Percentiles rank a stretch among this genome's conserved stretches.
These are phyloP conservation scores for Fistularia tabacaria DNA, from an alignment of 2,797 vertebrate genomes.

Conservation along the genomic window DNA sequence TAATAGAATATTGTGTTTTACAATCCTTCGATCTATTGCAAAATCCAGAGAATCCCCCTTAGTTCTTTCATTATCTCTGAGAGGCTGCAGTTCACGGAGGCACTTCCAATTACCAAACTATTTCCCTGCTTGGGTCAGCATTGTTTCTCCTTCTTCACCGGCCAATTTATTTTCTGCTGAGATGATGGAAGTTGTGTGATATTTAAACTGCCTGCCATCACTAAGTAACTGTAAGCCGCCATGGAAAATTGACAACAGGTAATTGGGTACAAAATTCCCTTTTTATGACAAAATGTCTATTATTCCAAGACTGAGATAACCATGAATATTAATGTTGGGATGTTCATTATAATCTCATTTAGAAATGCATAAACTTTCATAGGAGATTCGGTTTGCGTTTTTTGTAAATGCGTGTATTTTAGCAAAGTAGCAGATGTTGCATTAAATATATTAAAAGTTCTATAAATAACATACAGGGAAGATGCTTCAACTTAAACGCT, in stretches of 20 bases:
- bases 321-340: background rate
- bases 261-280: conserved; percentile 24
- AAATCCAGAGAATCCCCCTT: no score
- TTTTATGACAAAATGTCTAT: conserved; percentile 13
- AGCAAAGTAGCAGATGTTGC: no score
- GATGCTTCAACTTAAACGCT: no score
- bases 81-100: background rate
- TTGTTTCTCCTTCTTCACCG: conserved; percentile 13
- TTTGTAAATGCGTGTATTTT: no score
- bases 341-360: background rate
- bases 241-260: conserved; percentile 23
- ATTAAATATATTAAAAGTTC: no score
- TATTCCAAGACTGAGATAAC: conserved; percentile 14
- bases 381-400: no score
- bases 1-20: no score
- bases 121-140: background rate
- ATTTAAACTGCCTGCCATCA: conserved; percentile 37
- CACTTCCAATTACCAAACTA: background rate
- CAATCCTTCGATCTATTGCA: no score
- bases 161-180: conserved; percentile 15
- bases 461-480: no score
- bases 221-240: conserved; percentile 16
- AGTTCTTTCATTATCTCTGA: background rate
- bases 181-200: conserved; percentile 26
- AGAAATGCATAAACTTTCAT: background rate